A percentile compares a stretch with the other conserved stretches of the same genome.
Evolutionary conservation across 2,113 vertebrate species (phyloP).

Genomic region (Chitala chitala): DNA sequence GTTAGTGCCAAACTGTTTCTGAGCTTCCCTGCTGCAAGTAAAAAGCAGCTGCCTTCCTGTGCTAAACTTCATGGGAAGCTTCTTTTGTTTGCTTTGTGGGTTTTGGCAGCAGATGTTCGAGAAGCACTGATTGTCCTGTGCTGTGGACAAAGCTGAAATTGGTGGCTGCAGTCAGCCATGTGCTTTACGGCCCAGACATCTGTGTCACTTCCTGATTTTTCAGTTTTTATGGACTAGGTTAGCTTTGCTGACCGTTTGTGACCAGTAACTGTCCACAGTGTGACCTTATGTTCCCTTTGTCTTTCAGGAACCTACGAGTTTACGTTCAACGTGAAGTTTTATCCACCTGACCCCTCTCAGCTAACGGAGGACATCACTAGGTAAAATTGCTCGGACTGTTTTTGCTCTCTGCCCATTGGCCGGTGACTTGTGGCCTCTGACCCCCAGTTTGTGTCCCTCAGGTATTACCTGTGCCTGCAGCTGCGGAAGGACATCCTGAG

Average conservation of each 20-base stretch:
- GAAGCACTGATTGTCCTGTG: no score
- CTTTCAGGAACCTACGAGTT: constrained; percentile 68
- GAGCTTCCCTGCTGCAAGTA: neutral
- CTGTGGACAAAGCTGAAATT: no score
- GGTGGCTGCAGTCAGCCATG: no score
- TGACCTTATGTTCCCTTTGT: neutral
- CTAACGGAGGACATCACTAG: constrained; percentile 96
- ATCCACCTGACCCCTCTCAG: constrained; percentile 90
- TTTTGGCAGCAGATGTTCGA: no score
- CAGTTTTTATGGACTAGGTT: no score
- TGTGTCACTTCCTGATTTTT: no score
- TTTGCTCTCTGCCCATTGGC: neutral
- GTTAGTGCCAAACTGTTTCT: constrained; percentile 57
- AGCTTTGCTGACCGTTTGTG: neutral
- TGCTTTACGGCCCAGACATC: no score
- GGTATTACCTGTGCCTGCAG: constrained; percentile 89
- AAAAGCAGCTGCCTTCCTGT: neutral
- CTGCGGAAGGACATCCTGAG: constrained; percentile 86
- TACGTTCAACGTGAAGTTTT: constrained; percentile 77
- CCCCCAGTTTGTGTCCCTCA: constrained; percentile 32
- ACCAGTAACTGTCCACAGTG: neutral
- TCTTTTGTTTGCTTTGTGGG: no score
- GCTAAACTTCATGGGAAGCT: neutral
- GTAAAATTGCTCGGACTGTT: constrained; percentile 50
- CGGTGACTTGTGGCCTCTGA: neutral